Base-by-base conservation (phyloP, 2,797 vertebrate species). In the Crenuchus spilurus region DNA sequence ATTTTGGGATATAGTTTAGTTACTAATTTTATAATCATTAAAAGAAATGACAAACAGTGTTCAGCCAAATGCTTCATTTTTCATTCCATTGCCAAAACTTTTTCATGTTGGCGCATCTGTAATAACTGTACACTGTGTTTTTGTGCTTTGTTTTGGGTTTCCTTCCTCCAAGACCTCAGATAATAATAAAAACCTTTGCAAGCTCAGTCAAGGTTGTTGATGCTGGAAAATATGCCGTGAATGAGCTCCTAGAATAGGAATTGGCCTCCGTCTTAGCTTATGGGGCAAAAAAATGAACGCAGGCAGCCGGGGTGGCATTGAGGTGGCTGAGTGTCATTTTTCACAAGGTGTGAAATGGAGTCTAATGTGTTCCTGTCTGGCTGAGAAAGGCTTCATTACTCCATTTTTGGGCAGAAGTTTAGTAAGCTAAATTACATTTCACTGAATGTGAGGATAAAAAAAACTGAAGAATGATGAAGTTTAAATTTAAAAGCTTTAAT, bases 331-430 rank as follows among this genome's bases (percentile, higher is more conserved):
- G 49, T 52, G 22, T 52, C 22, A 52, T 52, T 52, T 52, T 49
- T 24, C 48, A 24, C 3, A 3, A 22, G 24, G 49, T 52, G 49
- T 52, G 49, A 52, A 52, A 28, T 52, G 6, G 24, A 52, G 20
- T 39, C 37, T 52, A 54, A 57, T 57, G 55, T 35, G 31, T 9
- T 37, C n/a, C 33, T 37, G 33, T 58, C 55, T 58, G 30, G 18
- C 11, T 52, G 55, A 33, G 16, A 7, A 54, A 13, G 16, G 28
- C 14, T 30, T 55, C 14, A 30, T 31, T 28, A 8, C 11, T 30
- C 28, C 11, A 16, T 52, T 26, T 52, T 28, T n/a, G n/a, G 22
- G 49, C 22, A 24, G 14, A 26, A 26, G 49, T n/a, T 24, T 28
- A 9, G 1, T 3, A 6, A 20, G 1, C n/a, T 48, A n/a, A 42